Conservation (phyloP, 2,888 invertebrate species). For the Thecophora atra region DNA sequence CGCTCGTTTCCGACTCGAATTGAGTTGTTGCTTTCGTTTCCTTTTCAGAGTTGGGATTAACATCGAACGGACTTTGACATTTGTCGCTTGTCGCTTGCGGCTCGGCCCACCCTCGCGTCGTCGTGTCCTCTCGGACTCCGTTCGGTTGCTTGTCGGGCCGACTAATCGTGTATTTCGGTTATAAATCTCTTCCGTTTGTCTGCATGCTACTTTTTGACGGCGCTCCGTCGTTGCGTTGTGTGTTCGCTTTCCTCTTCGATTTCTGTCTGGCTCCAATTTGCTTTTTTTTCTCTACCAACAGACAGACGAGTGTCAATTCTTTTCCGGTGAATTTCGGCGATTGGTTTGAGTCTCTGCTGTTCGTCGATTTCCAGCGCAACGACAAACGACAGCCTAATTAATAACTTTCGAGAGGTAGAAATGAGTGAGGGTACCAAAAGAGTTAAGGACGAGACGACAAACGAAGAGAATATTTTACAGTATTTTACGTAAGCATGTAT, state of each 20-base stretch:
- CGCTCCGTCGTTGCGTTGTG: neutral
- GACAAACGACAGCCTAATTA: neutral
- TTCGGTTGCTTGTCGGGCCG: conserved; percentile 21
- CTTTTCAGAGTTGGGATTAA: conserved; percentile 19
- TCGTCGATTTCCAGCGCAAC: neutral
- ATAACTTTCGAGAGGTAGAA: neutral
- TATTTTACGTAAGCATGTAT: too few species aligned
- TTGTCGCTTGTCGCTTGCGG: neutral
- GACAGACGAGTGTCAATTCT: too few species aligned
- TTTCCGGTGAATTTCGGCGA: neutral
- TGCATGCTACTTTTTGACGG: neutral
- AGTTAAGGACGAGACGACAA: too few species aligned
- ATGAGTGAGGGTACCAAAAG: neutral
- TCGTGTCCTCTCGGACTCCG: neutral
- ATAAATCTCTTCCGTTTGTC: conserved; percentile 37
- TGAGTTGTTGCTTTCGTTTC: neutral
- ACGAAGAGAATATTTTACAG: too few species aligned
- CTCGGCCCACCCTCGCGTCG: neutral
- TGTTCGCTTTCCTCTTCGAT: neutral
- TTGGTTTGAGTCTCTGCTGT: conserved; percentile 1
- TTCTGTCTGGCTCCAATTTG: conserved; percentile 7
- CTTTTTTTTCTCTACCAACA: neutral
- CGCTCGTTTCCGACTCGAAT: neutral
- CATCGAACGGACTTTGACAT: conserved; percentile 10
- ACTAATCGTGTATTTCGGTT: conserved; percentile 35